Evolutionary conservation across 1,140 invertebrate species (phyloP), one percentile per base, ranked within the genome.

Genomic region (Cherax quadricarinatus): DNA sequence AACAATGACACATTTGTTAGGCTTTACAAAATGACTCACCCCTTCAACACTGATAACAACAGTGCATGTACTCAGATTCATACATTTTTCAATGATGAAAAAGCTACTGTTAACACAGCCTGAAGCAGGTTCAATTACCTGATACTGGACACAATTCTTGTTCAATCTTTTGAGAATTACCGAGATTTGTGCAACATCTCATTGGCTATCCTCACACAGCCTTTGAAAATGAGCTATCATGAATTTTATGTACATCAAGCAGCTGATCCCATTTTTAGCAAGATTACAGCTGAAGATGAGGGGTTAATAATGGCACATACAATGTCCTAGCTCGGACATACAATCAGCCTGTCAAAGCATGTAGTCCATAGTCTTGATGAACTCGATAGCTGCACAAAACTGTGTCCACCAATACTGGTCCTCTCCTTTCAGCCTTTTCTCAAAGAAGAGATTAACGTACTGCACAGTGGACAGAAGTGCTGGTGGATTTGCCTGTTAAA

Each of bases 331-430:
- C 12, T 21, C 60, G 1, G 60, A 70, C 60, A 48, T 57, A 24
- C 60, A 24, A 7, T 53, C 60, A 30, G 16, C 57, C 24, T 30
- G 79, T 91, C 90, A 91, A 9, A 62, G 90, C 57, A 70, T 86
- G 90, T 98, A 98, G 95, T 98, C 98, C 98, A 99, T 99, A 79
- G 98, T 99, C 96, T 99, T 99, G 94, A 99, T 99, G 95, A 99
- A 99, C 95, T 99, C 98, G 60, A 99, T 97, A 14, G 98, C 98
- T 0, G 98, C 98, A 94, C 97, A 98, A 95, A 99, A 99, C 95
- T 99, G 98, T 73, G 98, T 99, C 99, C 99, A 99, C 97, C 98
- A 99, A 95, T 99, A 99, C 94, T 98, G 97, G 95, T 99, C 98
- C 95, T 99, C 98, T 62, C 99, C 99, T 93, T 96, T 96, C 21